Conservation (phyloP, 2,888 invertebrate genomes). For the Ceratothoa steindachneri region DNA sequence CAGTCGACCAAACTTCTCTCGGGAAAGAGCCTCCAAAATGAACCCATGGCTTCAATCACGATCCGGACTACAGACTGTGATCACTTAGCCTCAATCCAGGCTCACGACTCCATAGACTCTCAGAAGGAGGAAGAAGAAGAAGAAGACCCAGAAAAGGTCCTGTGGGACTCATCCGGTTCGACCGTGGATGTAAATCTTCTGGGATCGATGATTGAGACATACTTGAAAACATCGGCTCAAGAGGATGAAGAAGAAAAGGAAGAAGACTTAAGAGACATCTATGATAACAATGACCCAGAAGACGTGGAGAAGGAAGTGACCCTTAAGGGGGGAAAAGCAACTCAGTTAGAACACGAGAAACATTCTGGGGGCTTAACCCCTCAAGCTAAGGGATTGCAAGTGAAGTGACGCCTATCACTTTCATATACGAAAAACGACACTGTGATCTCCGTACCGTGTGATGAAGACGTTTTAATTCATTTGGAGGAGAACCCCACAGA, state of each 20-base stretch:
- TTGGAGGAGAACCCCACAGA: not conserved
- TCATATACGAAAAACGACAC: slow-evolving; percentile 14
- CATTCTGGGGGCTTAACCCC: slow-evolving; percentile 6
- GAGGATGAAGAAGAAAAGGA: slow-evolving; percentile 19
- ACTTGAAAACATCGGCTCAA: slow-evolving; percentile 26
- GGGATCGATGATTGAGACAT: slow-evolving; percentile 40
- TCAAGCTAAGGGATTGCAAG: slow-evolving; percentile 15
- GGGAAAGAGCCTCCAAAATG: slow-evolving; percentile 7
- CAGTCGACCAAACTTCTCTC: not conserved
- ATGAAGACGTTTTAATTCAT: slow-evolving; percentile 1
- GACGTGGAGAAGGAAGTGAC: slow-evolving; percentile 5
- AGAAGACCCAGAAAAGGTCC: slow-evolving; percentile 18
- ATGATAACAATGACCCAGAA: not conserved
- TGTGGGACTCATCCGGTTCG: slow-evolving; percentile 35
- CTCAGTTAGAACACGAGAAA: not conserved
- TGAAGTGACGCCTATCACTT: slow-evolving; percentile 22
- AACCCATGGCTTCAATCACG: slow-evolving; percentile 28
- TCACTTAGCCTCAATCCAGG: slow-evolving; percentile 22
- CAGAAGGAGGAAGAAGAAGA: slow-evolving; percentile 30
- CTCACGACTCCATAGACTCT: slow-evolving; percentile 10
- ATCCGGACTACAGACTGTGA: slow-evolving; percentile 42
- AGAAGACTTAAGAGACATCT: not conserved
- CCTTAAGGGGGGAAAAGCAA: not conserved
- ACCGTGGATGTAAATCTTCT: slow-evolving; percentile 29
- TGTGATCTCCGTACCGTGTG: slow-evolving; percentile 8